These are phyloP conservation scores for Drosophila suboccidentalis DNA, from an alignment of 2,888 invertebrate genomes.

Conservation along the genomic window DNA sequence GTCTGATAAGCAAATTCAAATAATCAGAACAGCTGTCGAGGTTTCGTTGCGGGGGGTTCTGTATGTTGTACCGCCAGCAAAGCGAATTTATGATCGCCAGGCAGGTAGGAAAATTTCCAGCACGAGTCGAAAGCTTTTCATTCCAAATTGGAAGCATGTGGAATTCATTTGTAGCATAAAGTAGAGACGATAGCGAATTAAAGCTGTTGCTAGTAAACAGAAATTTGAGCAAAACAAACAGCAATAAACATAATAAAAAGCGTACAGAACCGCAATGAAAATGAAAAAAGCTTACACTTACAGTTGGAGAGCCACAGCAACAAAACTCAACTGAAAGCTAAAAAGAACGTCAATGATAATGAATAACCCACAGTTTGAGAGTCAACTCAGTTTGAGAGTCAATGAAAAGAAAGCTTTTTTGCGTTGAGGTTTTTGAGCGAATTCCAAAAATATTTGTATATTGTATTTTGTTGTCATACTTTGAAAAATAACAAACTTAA, in stretches of 20 bases:
- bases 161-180: not conserved
- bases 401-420: constrained; percentile 5
- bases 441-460: constrained; percentile 74
- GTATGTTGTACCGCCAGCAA: not conserved
- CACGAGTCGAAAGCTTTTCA: constrained; percentile 42
- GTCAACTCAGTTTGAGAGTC: not conserved
- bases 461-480: constrained; percentile 64
- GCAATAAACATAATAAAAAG: constrained; percentile 30
- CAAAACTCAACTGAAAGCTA: not conserved
- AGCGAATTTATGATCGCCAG: constrained; percentile 8
- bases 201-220: constrained; percentile 49
- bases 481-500: constrained; percentile 78
- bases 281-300: constrained; percentile 4
- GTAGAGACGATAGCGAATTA: constrained; percentile 9
- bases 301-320: constrained; percentile 3
- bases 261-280: not conserved
- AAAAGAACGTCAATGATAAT: not conserved
- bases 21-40: constrained; percentile 19
- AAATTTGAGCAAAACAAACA: constrained; percentile 57
- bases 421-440: constrained; percentile 59
- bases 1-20: constrained; percentile 48
- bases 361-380: constrained; percentile 1
- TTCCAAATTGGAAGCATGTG: constrained; percentile 34
- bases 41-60: not conserved
- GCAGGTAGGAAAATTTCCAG: constrained; percentile 28